These are phyloP conservation scores for Merluccius polli DNA, from an alignment of 2,797 vertebrate species.

Conservation along the genomic window DNA sequence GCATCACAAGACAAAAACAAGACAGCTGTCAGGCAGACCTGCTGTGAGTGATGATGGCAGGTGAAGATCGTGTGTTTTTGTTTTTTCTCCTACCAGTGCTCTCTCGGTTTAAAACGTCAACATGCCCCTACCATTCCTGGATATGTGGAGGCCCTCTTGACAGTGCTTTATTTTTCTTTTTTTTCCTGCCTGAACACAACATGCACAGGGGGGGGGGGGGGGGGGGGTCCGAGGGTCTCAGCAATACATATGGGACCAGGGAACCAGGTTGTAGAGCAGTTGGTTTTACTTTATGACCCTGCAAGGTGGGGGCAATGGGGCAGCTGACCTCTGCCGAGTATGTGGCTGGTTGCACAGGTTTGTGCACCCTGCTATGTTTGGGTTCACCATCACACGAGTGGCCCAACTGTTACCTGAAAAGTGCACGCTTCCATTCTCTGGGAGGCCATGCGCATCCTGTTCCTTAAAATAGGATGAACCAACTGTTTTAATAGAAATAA, in stretches of 20 bases:
- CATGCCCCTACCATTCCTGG: slow-evolving; percentile 9
- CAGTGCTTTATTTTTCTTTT: slow-evolving; percentile 4
- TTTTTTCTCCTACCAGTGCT: not conserved
- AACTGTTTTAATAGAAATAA: not conserved
- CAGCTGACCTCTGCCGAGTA: slow-evolving; percentile 36
- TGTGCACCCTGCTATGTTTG: not conserved
- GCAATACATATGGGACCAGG: not conserved
- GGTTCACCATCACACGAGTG: not conserved
- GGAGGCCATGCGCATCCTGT: not conserved
- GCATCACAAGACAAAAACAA: slow-evolving; percentile 62
- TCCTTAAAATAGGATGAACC: not conserved
- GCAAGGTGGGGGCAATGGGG: slow-evolving; percentile 42
- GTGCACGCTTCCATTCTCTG: not conserved
- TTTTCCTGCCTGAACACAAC: slow-evolving; percentile 43
- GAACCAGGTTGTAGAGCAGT: slow-evolving; percentile 40
- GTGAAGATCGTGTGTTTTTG: slow-evolving; percentile 68
- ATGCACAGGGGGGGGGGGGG: not conserved
- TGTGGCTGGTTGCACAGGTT: slow-evolving; percentile 8
- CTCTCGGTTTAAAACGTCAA: slow-evolving; percentile 13
- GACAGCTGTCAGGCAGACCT: slow-evolving; percentile 77
- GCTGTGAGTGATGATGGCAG: slow-evolving; percentile 85
- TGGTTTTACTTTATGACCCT: slow-evolving; percentile 49
- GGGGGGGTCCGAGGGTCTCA: not conserved
- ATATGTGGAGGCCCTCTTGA: slow-evolving; percentile 5
- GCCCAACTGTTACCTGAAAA: not conserved